Conservation (phyloP, 2,888 invertebrate genomes). For the Leucophora obtusa region DNA sequence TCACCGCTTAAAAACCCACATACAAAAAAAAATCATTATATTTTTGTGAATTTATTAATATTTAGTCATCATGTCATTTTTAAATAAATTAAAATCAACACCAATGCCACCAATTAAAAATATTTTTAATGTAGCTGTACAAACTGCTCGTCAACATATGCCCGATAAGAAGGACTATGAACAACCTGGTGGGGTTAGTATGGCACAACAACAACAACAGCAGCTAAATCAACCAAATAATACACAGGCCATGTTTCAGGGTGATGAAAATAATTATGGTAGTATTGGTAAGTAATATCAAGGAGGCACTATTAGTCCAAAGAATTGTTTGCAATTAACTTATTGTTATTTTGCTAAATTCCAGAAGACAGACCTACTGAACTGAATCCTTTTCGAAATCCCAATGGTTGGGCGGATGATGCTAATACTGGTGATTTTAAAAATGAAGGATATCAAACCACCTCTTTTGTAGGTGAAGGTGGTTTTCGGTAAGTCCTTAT, state of each 20-base stretch:
- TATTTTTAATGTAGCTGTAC: conserved; percentile 89
- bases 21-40: neutral
- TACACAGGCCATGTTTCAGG: conserved; percentile 66
- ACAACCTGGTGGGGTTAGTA: conserved; percentile 73
- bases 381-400: conserved; percentile 78
- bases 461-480: conserved; percentile 77
- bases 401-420: conserved; percentile 72
- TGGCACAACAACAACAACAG: conserved; percentile 66
- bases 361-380: conserved; percentile 72
- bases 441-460: conserved; percentile 74
- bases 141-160: conserved; percentile 87
- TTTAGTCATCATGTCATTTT: conserved; percentile 80
- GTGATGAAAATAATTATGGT: conserved; percentile 55
- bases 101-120: conserved; percentile 88
- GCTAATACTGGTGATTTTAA: conserved; percentile 72
- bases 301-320: conserved; percentile 28
- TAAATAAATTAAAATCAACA: conserved; percentile 81
- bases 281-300: conserved; percentile 39
- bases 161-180: conserved; percentile 82
- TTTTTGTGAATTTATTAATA: conserved; percentile 13
- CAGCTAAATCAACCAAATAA: conserved; percentile 53
- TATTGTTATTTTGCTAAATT: neutral
- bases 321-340: neutral
- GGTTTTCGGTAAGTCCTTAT: conserved; percentile 73
- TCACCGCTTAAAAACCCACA: conserved; percentile 26